phyloP scores from a whole-genome alignment of 2,113 vertebrate species.

The Campylomormyrus numenius region DNA sequence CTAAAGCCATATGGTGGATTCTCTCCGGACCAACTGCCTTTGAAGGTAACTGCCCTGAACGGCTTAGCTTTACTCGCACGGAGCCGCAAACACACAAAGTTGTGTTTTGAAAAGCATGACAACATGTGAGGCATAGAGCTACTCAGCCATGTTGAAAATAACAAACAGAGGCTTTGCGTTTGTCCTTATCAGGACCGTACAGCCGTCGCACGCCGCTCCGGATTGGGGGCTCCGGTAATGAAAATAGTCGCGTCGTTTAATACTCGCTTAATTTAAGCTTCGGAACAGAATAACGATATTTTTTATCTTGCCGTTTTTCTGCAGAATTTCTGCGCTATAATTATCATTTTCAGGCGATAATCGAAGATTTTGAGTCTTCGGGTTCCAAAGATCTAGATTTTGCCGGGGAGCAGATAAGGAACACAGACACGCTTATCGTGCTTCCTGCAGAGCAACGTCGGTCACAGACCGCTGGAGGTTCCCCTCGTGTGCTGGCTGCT shows the following conservation, averaged over 20 bases:
- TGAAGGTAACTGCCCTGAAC: not conserved
- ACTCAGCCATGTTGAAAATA: conserved; percentile 4
- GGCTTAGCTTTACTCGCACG: not conserved
- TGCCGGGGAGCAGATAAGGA: not conserved
- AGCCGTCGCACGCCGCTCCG: not conserved
- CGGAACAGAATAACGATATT: not conserved
- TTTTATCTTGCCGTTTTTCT: not conserved
- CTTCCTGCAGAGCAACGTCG: not conserved
- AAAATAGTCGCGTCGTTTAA: not conserved
- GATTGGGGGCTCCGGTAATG: not conserved
- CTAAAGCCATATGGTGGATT: not conserved
- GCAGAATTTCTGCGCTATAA: not conserved
- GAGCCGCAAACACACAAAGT: not conserved
- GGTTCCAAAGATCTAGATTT: not conserved
- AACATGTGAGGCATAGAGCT: not conserved
- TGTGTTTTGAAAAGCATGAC: not conserved
- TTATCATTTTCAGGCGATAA: not conserved
- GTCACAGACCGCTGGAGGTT: not conserved
- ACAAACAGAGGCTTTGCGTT: not conserved
- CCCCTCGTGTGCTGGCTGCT: not conserved
- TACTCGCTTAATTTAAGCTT: not conserved
- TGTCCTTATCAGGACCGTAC: not conserved
- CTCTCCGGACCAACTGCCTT: not conserved
- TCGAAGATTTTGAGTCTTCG: not conserved
- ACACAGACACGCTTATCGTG: not conserved